Evolutionary conservation across 1,140 invertebrate species (phyloP).

Genomic region (Drosophila funebris): DNA sequence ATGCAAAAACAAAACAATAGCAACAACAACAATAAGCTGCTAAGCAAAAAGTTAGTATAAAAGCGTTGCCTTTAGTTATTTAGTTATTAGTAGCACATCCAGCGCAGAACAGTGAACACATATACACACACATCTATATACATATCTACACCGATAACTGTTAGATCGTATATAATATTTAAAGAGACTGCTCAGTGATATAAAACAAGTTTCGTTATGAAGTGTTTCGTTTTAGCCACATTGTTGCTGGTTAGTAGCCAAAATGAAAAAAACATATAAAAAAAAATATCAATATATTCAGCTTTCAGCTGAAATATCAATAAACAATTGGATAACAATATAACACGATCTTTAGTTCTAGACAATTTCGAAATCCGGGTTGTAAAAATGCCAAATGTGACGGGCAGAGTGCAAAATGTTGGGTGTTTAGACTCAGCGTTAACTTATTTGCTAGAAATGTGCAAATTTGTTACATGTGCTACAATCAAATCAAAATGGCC

Average conservation of each 20-base stretch:
- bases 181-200: constrained; percentile 19
- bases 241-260: constrained; percentile 74
- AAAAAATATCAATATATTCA: constrained; percentile 50
- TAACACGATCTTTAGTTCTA: constrained; percentile 7
- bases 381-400: constrained; percentile 58
- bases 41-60: constrained; percentile 65
- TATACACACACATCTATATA: too few species aligned
- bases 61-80: constrained; percentile 55
- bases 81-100: constrained; percentile 66
- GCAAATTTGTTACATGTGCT: constrained; percentile 38
- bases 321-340: constrained; percentile 27
- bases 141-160: constrained; percentile 26
- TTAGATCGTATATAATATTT: constrained; percentile 12
- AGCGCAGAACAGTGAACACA: constrained; percentile 36
- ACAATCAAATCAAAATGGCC: too few species aligned
- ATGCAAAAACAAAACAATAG: constrained; percentile 50
- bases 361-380: constrained; percentile 46
- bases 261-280: constrained; percentile 26
- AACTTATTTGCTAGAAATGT: constrained; percentile 10
- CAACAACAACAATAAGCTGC: constrained; percentile 25
- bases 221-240: constrained; percentile 77
- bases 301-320: constrained; percentile 22
- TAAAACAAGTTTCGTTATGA: constrained; percentile 58
- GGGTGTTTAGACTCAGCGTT: neutral
- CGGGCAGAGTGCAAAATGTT: constrained; percentile 23